Evolutionary conservation across 2,113 vertebrate genomes (phyloP).

Genomic region (Felis catus): F.catus_Fca126_mat1.0 CM031412.1:131287501-131288000

Average conservation of each 20-base stretch:
- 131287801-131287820: neutral
- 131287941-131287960: neutral
- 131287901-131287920: neutral
- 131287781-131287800: neutral
- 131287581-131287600: neutral
- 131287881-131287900: neutral
- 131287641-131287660: neutral
- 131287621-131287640: constrained; percentile 70
- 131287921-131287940: neutral
- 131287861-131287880: neutral
- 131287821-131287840: neutral
- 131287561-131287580: too few species aligned
- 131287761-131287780: neutral
- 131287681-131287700: neutral
- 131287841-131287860: neutral
- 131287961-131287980: neutral
- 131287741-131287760: neutral
- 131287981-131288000: neutral
- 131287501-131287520: too few species aligned
- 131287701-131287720: neutral
- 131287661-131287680: neutral
- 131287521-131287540: too few species aligned
- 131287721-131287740: neutral
- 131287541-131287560: too few species aligned
- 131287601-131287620: constrained; percentile 22